Evolutionary conservation across 2,888 invertebrate genomes (phyloP).

Genomic region (Timandra comae): DNA sequence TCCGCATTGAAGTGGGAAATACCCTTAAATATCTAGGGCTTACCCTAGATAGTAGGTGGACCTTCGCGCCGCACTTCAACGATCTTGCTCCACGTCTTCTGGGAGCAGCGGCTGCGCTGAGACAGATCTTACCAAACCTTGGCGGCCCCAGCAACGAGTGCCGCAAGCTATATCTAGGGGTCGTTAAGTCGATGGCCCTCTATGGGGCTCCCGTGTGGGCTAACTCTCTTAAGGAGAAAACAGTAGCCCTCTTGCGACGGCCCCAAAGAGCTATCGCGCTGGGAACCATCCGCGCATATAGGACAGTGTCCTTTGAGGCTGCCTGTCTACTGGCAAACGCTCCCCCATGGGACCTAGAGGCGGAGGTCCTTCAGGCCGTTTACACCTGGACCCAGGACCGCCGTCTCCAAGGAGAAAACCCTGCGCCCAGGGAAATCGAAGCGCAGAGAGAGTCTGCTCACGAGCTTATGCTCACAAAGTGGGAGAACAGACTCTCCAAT

Average conservation of each 20-base stretch:
- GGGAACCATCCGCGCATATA: slow-evolving; percentile 4
- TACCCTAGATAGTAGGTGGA: neutral
- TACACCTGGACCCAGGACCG: no score
- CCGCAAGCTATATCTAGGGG: neutral
- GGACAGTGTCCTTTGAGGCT: slow-evolving; percentile 7
- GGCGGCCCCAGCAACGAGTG: neutral
- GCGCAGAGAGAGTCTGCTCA: no score
- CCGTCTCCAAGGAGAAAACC: no score
- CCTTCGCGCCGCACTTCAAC: neutral
- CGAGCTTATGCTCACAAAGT: no score
- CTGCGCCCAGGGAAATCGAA: neutral
- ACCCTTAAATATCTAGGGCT: neutral
- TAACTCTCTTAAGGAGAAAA: no score
- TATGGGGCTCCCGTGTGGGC: slow-evolving; percentile 1
- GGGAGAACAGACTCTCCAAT: no score
- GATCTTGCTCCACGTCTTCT: neutral
- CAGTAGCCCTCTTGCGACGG: neutral
- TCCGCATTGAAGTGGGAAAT: neutral
- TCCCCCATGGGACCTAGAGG: slow-evolving; percentile 8
- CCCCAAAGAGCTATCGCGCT: slow-evolving; percentile 3
- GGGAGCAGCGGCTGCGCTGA: slow-evolving; percentile 1
- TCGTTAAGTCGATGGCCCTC: slow-evolving; percentile 1
- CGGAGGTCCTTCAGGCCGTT: neutral
- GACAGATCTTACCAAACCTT: neutral
- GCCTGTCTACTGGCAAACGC: slow-evolving; percentile 5